Percentiles rank a stretch among this genome's conserved stretches.
Evolutionary conservation across 1,140 invertebrate genomes (phyloP).

Genomic region (Helicoverpa armigera): DNA sequence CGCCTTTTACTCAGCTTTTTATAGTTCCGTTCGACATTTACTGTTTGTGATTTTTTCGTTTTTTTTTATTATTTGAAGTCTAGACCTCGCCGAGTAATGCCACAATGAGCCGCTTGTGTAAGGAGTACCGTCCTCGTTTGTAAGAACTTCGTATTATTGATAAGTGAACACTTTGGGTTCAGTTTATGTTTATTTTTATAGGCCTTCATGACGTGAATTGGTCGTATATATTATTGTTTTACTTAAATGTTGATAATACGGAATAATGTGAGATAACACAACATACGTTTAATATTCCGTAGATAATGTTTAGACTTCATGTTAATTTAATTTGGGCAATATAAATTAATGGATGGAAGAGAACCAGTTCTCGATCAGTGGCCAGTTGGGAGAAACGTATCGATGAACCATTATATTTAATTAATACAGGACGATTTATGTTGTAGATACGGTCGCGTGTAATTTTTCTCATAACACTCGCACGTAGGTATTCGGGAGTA

Average conservation of each 20-base stretch:
- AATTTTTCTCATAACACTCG: slow-evolving; percentile 63
- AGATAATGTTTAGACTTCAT: slow-evolving; percentile 64
- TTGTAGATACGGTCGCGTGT: slow-evolving; percentile 60
- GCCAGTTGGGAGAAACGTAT: slow-evolving; percentile 64
- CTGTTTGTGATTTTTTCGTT: slow-evolving; percentile 77
- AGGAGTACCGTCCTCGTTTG: slow-evolving; percentile 72
- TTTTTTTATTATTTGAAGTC: slow-evolving; percentile 73
- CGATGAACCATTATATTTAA: slow-evolving; percentile 73
- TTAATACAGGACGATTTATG: slow-evolving; percentile 74
- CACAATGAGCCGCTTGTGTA: slow-evolving; percentile 65
- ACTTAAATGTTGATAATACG: slow-evolving; percentile 23
- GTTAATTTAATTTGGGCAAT: slow-evolving; percentile 73
- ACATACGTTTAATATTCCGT: slow-evolving; percentile 52
- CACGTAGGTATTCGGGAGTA: slow-evolving; percentile 55
- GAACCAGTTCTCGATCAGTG: slow-evolving; percentile 66
- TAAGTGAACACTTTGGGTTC: slow-evolving; percentile 17
- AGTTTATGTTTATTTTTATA: slow-evolving; percentile 16
- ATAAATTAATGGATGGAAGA: slow-evolving; percentile 68
- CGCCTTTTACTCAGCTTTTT: slow-evolving; percentile 86
- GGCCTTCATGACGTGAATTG: slow-evolving; percentile 28
- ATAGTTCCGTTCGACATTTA: slow-evolving; percentile 85
- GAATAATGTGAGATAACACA: slow-evolving; percentile 37
- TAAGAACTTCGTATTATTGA: slow-evolving; percentile 57
- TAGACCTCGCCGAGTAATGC: slow-evolving; percentile 73
- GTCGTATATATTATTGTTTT: slow-evolving; percentile 40